Conservation (phyloP, 2,888 invertebrate species). For the Ichneumon xanthorius region DNA sequence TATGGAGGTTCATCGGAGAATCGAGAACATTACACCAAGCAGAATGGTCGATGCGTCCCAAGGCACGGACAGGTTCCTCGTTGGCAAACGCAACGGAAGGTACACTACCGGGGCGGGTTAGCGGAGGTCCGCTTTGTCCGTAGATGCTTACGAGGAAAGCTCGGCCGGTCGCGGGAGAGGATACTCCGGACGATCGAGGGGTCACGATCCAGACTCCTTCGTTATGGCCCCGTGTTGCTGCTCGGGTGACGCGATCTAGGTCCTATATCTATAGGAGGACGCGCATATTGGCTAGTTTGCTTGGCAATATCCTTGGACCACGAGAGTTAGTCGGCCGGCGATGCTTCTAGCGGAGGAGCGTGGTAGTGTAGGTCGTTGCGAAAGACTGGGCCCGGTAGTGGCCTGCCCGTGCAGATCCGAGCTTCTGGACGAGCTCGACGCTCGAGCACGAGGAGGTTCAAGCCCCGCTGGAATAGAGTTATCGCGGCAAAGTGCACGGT, state of each 20-base stretch:
- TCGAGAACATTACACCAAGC: constrained; percentile 39
- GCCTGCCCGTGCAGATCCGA: constrained; percentile 59
- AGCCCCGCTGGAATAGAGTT: constrained; percentile 79
- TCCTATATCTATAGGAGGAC: constrained; percentile 18
- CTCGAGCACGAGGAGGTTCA: constrained; percentile 56
- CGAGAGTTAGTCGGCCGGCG: constrained; percentile 49
- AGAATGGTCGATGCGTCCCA: constrained; percentile 29
- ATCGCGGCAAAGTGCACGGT: constrained; percentile 84
- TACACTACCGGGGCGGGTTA: neutral
- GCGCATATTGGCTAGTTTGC: constrained; percentile 74
- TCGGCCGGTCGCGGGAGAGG: constrained; percentile 1
- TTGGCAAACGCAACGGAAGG: constrained; percentile 23
- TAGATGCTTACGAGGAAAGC: constrained; percentile 19
- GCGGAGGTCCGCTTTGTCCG: constrained; percentile 1
- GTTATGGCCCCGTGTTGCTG: constrained; percentile 46
- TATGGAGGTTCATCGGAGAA: constrained; percentile 30
- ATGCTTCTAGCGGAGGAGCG: constrained; percentile 19
- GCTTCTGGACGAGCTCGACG: constrained; percentile 62
- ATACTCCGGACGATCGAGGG: constrained; percentile 32
- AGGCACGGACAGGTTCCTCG: constrained; percentile 21
- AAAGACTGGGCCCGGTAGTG: constrained; percentile 63
- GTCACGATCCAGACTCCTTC: constrained; percentile 42
- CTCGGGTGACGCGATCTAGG: constrained; percentile 32
- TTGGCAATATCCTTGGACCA: constrained; percentile 73
- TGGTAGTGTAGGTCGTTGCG: constrained; percentile 40